Percentiles rank a stretch among this genome's conserved stretches.
These are phyloP conservation scores for Salvelinus fontinalis DNA, from an alignment of 2,113 vertebrate species.

Conservation along the genomic window DNA sequence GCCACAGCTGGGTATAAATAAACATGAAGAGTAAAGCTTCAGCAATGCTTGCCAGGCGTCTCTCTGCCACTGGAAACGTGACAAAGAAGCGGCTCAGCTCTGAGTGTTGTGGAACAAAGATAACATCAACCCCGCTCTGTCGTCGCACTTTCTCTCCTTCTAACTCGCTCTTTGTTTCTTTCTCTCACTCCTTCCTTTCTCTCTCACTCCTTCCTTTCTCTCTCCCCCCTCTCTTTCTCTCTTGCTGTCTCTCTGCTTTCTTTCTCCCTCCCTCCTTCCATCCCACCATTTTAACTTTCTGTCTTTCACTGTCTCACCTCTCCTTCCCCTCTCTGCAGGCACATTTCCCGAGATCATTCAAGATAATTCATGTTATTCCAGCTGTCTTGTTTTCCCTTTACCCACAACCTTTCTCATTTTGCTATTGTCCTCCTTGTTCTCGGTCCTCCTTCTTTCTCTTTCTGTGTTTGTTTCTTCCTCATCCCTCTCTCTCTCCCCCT, in stretches of 20 bases:
- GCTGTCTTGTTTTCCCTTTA: not conserved
- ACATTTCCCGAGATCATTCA: not conserved
- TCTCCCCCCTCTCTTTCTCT: not conserved
- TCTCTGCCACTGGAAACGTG: not conserved
- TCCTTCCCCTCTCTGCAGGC: not conserved
- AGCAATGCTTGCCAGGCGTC: not conserved
- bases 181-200: not conserved
- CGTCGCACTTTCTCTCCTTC: not conserved
- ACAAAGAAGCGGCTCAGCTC: not conserved
- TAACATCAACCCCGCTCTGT: not conserved
- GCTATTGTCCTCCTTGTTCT: not conserved
- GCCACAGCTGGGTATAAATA: not conserved
- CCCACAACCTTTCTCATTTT: constrained; percentile 17
- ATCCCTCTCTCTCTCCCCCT: no score
- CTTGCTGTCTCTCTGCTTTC: not conserved
- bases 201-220: not conserved
- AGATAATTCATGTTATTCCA: not conserved
- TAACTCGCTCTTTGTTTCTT: not conserved
- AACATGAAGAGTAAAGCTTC: not conserved
- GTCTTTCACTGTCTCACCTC: not conserved
- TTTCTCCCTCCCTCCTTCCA: not conserved
- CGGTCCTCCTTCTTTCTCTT: no score
- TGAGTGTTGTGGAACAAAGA: not conserved
- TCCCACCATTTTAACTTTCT: not conserved
- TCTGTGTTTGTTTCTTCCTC: no score